Conservation (phyloP, 2,113 vertebrate species). For the Alligator sinensis region DNA sequence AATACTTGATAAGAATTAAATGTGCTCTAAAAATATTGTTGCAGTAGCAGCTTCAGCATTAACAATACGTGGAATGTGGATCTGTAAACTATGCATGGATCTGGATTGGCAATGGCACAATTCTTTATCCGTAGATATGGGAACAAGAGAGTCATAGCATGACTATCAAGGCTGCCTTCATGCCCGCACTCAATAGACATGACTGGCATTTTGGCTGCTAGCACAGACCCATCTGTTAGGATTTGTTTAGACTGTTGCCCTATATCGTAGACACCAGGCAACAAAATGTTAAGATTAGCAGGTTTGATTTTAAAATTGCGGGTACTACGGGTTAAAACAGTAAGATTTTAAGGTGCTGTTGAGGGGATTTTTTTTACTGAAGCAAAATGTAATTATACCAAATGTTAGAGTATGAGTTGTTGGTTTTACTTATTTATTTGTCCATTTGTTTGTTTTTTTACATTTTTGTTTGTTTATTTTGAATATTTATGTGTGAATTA, state of each 20-base stretch:
- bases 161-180: conserved; percentile 14
- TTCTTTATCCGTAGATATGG: conserved; percentile 21
- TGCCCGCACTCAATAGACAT: neutral
- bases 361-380: neutral
- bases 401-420: neutral
- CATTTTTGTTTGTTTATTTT: too few relatives aligned
- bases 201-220: conserved; percentile 8
- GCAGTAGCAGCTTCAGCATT: neutral
- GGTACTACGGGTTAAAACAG: neutral
- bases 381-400: neutral
- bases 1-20: neutral
- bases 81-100: neutral
- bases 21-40: neutral
- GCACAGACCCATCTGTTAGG: conserved; percentile 33
- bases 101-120: neutral
- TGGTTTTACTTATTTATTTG: neutral
- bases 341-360: neutral
- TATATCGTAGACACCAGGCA: neutral
- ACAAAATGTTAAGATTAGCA: neutral
- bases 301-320: neutral
- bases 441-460: neutral
- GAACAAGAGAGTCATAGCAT: conserved; percentile 20
- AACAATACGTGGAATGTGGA: neutral
- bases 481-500: neutral
- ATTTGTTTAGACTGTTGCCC: conserved; percentile 12